Base-by-base conservation (phyloP, 2,888 invertebrate genomes). In the Agrotis puta region DNA sequence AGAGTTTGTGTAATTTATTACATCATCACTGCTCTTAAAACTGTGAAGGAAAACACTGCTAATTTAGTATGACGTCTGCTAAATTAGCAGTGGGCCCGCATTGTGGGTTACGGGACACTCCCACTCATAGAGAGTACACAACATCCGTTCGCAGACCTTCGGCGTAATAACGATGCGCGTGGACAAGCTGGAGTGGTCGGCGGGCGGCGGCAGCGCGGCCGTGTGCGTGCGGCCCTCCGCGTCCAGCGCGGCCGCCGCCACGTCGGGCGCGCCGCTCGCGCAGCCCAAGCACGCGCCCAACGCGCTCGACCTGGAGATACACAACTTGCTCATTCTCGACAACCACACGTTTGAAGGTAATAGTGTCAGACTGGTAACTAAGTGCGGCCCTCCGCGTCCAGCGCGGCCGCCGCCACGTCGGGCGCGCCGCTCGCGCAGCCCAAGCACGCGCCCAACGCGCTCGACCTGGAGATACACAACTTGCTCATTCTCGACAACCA, bases 101-200 rank as follows among this genome's bases (percentile, higher is more conserved):
- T 33, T 33, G 33, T 33, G 33, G 33, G 5, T 33, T 33, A 33
- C 5, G 5, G 6, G 4, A 0, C 6, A 33, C 33, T 33, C 33
- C 6, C 33, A 5, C 33, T 6, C 33, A 33, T 6, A 33, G 6
- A 33, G 3, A 27, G 7, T 11, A 33, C 3, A 20, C 16, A 16
- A 47, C 6, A 43, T 39, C 24, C 6, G 3, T 47, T 6, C 14
- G 6, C 95, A 98, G 97, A 98, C 99, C 2, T 99, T 99, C 95
- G 99, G 99, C 58, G 98, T 99, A 11, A 97, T 99, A 43, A 98
- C 99, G 0, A 97, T 98, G 96, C 97, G 99, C 45, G 97, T 98
- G 84, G 99, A 99, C 94, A 97, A 98, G 64, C 97, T 98, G 90
- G 98, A 98, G 84, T 97, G 97, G 74, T 96, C 97, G n/a, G 98